Evolutionary conservation across 1,140 invertebrate species (phyloP).

Genomic region (Drosophila parvula): DNA sequence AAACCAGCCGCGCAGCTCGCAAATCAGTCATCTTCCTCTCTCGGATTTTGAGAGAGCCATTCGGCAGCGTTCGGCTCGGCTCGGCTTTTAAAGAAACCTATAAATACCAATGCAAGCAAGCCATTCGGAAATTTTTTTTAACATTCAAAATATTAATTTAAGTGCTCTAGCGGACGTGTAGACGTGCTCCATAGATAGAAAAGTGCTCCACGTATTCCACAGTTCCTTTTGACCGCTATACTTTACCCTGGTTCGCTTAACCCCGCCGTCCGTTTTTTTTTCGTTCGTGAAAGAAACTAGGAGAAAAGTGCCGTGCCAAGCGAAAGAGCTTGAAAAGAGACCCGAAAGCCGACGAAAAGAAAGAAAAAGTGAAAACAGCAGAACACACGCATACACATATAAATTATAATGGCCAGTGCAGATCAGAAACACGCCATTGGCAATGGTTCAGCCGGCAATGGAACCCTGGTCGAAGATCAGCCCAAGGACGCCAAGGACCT

Average conservation of each 20-base stretch:
- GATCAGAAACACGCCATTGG: conserved; percentile 70
- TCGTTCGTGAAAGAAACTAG: conserved; percentile 52
- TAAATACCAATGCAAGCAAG: conserved; percentile 10
- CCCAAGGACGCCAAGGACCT: conserved; percentile 79
- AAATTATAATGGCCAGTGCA: conserved; percentile 59
- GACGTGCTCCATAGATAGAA: conserved; percentile 43
- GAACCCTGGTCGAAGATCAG: conserved; percentile 42
- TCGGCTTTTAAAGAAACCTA: background rate
- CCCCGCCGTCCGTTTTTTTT: conserved; percentile 57
- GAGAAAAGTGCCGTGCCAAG: conserved; percentile 67
- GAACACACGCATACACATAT: conserved; percentile 20
- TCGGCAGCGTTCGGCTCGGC: background rate
- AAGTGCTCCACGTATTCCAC: conserved; percentile 2
- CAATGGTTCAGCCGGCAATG: conserved; percentile 52
- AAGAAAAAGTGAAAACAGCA: conserved; percentile 43
- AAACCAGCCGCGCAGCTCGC: conserved; percentile 69
- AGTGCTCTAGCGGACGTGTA: conserved; percentile 46
- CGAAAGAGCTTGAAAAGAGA: conserved; percentile 53
- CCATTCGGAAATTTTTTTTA: background rate
- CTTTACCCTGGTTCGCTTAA: conserved; percentile 10
- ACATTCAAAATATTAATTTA: conserved; percentile 4
- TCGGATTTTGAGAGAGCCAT: background rate
- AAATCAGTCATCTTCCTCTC: conserved; percentile 45
- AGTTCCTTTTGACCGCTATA: conserved; percentile 12
- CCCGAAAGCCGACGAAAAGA: conserved; percentile 20